Conservation (phyloP, 2,888 invertebrate genomes). For the Nomada fabriciana region DNA sequence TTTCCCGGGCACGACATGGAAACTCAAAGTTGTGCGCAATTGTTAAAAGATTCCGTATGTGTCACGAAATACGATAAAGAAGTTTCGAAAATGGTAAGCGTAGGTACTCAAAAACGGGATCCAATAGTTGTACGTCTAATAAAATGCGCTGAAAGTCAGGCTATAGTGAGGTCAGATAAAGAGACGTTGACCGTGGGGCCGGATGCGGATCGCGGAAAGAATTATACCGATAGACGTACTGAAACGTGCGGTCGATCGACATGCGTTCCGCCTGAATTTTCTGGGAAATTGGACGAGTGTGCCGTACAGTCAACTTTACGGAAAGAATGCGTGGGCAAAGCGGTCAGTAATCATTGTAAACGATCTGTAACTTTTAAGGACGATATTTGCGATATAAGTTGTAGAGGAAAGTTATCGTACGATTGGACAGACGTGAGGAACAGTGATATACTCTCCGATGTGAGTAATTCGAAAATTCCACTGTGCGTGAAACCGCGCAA, state of each 20-base stretch:
- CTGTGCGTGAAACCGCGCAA: slow-evolving; percentile 13
- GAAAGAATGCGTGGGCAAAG: slow-evolving; percentile 5
- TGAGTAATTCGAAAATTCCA: slow-evolving; percentile 25
- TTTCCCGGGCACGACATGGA: slow-evolving; percentile 14
- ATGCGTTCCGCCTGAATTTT: slow-evolving; percentile 14
- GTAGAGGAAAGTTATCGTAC: slow-evolving; percentile 23
- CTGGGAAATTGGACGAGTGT: not conserved
- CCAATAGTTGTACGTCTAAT: slow-evolving; percentile 62
- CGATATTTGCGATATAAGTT: slow-evolving; percentile 27
- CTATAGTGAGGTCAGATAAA: slow-evolving; percentile 40
- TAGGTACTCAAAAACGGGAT: slow-evolving; percentile 61
- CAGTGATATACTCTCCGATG: not conserved
- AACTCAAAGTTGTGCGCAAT: slow-evolving; percentile 21
- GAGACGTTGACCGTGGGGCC: slow-evolving; percentile 20
- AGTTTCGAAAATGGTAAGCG: slow-evolving; percentile 11
- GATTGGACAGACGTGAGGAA: slow-evolving; percentile 47
- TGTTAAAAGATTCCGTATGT: slow-evolving; percentile 1
- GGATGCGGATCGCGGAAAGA: not conserved
- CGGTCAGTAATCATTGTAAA: not conserved
- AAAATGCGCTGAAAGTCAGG: slow-evolving; percentile 36
- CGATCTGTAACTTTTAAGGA: not conserved
- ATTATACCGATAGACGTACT: slow-evolving; percentile 2
- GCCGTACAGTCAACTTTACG: not conserved
- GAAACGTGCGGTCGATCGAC: slow-evolving; percentile 25
- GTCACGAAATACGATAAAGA: not conserved